Conservation (phyloP, 2,888 invertebrate species). For the Blera fallax region DNA sequence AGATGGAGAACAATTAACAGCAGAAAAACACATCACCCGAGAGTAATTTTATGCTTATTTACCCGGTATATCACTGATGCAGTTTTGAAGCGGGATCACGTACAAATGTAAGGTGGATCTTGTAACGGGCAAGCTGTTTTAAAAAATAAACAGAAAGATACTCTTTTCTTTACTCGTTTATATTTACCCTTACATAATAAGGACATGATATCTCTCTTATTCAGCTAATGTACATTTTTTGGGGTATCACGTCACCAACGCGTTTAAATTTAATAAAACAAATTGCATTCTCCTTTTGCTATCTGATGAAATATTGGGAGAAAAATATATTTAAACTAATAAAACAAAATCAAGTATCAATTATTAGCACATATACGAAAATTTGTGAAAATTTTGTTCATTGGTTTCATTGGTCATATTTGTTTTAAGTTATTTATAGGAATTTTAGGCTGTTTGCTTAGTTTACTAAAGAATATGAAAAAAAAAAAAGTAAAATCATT, state of each 20-base stretch:
- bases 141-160: background rate
- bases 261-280: background rate
- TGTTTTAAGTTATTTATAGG: background rate
- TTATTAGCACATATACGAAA: conserved; percentile 22
- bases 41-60: background rate
- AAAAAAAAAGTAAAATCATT: background rate
- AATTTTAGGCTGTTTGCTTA: conserved; percentile 9
- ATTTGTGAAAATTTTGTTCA: background rate
- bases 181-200: background rate
- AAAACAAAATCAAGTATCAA: conserved; percentile 32
- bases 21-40: background rate
- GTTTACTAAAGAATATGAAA: background rate
- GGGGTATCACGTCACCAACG: background rate
- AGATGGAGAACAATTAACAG: background rate
- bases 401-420: background rate
- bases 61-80: background rate
- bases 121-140: background rate
- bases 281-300: background rate
- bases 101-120: background rate
- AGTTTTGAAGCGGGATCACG: background rate
- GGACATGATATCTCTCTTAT: background rate
- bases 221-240: background rate
- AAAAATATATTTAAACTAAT: background rate
- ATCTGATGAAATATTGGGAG: background rate
- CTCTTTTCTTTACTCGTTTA: background rate